phyloP scores from a whole-genome alignment of 2,113 vertebrate genomes.

The Tetrax tetrax region DNA sequence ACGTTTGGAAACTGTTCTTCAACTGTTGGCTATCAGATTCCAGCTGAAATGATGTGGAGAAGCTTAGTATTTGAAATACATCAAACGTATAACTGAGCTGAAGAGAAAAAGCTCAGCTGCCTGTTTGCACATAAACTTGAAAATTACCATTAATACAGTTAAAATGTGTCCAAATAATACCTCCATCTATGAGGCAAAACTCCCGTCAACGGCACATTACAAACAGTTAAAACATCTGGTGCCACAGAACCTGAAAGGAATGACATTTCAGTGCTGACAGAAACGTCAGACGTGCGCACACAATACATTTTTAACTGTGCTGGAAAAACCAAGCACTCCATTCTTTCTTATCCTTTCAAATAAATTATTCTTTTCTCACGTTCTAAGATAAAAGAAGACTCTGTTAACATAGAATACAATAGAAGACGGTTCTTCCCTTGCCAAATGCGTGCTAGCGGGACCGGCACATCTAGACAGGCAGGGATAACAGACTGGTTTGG shows the following conservation, averaged over 20 bases:
- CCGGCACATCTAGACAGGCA: not conserved
- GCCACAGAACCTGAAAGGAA: not conserved
- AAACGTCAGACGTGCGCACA: not conserved
- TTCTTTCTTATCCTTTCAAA: not conserved
- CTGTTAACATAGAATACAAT: not conserved
- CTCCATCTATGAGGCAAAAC: not conserved
- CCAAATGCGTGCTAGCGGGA: not conserved
- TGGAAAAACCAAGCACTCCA: not conserved
- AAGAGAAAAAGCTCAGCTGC: not conserved
- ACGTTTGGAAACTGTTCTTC: not conserved
- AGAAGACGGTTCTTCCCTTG: not conserved
- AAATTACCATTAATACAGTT: not conserved
- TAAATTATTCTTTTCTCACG: not conserved
- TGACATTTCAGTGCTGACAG: not conserved
- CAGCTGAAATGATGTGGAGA: not conserved
- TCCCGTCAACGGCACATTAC: fast-evolving
- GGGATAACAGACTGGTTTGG: not conserved
- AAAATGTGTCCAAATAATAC: not conserved
- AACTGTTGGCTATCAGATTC: not conserved
- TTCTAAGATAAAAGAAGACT: not conserved
- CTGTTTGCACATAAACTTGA: not conserved
- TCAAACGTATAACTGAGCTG: not conserved
- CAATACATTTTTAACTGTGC: not conserved
- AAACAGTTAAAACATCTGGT: not conserved
- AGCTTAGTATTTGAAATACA: not conserved